Percentiles rank a stretch among this genome's conserved stretches.
phyloP scores from a whole-genome alignment of 2,113 vertebrate species.

The Athene noctua region DNA sequence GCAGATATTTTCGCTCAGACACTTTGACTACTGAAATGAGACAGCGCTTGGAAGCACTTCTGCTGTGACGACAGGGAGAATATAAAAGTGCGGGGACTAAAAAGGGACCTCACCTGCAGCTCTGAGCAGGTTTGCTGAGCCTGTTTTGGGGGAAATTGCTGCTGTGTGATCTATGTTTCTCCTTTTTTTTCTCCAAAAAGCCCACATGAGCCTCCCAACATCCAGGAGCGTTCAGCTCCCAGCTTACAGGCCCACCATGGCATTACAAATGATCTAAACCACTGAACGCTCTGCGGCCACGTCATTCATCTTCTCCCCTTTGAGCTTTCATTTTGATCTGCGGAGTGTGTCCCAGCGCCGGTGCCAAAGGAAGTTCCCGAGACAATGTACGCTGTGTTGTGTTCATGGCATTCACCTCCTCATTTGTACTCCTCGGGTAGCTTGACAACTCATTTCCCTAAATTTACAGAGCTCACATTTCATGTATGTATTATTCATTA shows the following conservation, averaged over 20 bases:
- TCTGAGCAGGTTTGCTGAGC: background rate
- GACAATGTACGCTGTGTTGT: conserved; percentile 21
- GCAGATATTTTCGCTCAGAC: background rate
- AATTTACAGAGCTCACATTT: conserved; percentile 29
- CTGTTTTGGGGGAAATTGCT: background rate
- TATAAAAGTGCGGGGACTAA: background rate
- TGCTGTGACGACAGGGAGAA: rapidly evolving
- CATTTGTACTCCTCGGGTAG: background rate
- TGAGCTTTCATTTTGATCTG: conserved; percentile 52
- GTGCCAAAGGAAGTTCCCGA: conserved; percentile 57
- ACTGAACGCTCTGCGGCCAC: background rate
- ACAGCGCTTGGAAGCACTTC: background rate
- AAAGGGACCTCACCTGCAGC: background rate
- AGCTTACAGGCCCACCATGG: background rate
- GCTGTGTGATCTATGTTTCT: rapidly evolving
- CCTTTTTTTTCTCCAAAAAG: background rate
- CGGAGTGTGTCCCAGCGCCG: background rate
- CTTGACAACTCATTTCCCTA: conserved; percentile 32
- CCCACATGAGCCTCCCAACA: background rate
- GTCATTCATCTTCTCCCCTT: background rate
- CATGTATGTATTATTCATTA: background rate
- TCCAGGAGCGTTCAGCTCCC: background rate
- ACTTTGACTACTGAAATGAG: background rate
- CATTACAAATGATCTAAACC: background rate
- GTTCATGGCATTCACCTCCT: background rate